Base-by-base conservation (phyloP, 2,888 invertebrate genomes). In the Cephonodes hylas region DNA sequence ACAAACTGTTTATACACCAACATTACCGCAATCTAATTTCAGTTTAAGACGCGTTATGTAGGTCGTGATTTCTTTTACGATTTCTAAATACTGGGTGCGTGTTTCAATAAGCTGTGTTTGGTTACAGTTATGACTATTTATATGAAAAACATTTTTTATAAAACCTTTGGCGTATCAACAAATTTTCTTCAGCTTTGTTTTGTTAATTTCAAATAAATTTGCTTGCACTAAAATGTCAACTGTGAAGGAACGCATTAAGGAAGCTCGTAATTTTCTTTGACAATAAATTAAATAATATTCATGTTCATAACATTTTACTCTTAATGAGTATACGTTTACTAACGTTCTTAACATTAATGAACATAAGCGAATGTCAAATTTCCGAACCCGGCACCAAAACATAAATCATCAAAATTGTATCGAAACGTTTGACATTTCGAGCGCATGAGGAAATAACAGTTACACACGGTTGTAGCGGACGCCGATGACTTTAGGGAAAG, bases 1-100 rank as follows among this genome's bases (percentile, higher is more conserved):
- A 66, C 65, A n/a, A n/a, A 64, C 57, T 65, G 74, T 78, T 79
- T 76, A 77, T 77, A 76, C 73, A 75, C 74, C 78, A 67, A 78
- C 77, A 81, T 81, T 83, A 79, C 78, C 73, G 74, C 74, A 84
- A 82, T 86, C 88, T 88, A 84, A 89, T 84, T 88, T 88, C 81
- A 85, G 82, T 85, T 83, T 83, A 80, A 83, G 72, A 80, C 79
- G 70, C 69, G 69, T 74, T 68, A 89, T 85, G 66, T 88, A 72
- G 88, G 89, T 87, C 88, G 80, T 76, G 72, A 71, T 72, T 66
- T 70, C 65, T n/a, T 65, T 57, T 64, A 58, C 27, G 62, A 56
- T 18, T 27, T 38, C 42, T 42, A 42, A 22, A 44, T 25, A 56
- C 7, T n/a, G 27, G 18, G 53, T 31, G 53, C 31, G 53, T 18